A percentile compares a stretch with the other conserved stretches of the same genome.
These are phyloP conservation scores for Microchirus variegatus DNA, from an alignment of 2,797 vertebrate genomes.

Conservation along the genomic window DNA sequence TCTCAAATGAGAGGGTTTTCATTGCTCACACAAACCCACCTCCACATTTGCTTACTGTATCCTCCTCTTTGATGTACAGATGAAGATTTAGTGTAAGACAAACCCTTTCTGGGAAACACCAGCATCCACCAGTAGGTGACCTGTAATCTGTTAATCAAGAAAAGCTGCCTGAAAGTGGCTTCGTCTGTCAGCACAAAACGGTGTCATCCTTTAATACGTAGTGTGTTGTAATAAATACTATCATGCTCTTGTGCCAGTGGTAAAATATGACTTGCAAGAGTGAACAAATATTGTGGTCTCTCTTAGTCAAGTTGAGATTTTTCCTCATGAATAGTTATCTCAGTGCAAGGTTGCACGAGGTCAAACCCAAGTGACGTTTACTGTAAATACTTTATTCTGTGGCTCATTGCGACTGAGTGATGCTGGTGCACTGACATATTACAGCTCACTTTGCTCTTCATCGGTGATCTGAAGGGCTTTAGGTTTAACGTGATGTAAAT, in stretches of 20 bases:
- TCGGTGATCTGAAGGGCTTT: too few species aligned
- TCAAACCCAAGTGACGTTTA: constrained; percentile 14
- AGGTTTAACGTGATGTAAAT: too few species aligned
- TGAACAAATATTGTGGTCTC: constrained; percentile 62
- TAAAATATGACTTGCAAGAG: constrained; percentile 57
- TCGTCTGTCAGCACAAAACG: constrained; percentile 57
- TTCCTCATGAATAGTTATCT: constrained; percentile 27
- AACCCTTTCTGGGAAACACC: constrained; percentile 31
- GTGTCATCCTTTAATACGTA: constrained; percentile 54
- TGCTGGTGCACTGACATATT: too few species aligned
- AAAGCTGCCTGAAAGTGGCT: constrained; percentile 57
- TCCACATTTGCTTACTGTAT: constrained; percentile 60
- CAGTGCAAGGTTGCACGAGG: constrained; percentile 5
- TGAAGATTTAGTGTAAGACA: constrained; percentile 43
- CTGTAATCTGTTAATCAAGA: constrained; percentile 50
- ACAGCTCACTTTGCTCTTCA: too few species aligned
- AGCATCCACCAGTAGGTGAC: constrained; percentile 61
- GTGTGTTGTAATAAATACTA: constrained; percentile 64
- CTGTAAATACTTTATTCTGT: too few species aligned
- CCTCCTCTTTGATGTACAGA: constrained; percentile 72
- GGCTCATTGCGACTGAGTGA: too few species aligned
- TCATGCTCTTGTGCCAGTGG: constrained; percentile 46
- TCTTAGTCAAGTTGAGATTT: constrained; percentile 38
- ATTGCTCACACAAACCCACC: constrained; percentile 73
- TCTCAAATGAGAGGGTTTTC: constrained; percentile 70